phyloP scores from a whole-genome alignment of 1,140 invertebrate genomes.

The Bombus ignitus region DNA sequence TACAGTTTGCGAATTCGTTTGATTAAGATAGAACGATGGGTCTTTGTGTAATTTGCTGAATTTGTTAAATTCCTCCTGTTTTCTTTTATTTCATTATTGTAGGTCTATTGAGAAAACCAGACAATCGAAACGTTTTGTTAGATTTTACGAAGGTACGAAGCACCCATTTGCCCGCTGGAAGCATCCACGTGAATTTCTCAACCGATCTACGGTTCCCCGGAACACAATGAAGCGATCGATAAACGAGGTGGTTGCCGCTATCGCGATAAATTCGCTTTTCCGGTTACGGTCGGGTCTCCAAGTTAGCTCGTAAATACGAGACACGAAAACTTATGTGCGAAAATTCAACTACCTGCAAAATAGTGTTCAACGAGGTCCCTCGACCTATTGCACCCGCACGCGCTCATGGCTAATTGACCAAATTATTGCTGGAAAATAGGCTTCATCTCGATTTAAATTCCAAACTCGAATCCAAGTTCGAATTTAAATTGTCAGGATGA shows the following conservation, averaged over 20 bases:
- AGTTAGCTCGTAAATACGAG: constrained; percentile 10
- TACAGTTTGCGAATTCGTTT: background rate
- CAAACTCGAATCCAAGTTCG: no score
- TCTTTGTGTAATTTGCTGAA: background rate
- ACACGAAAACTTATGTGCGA: background rate
- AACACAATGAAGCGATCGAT: constrained; percentile 13
- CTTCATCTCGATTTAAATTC: no score
- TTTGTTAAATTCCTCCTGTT: background rate
- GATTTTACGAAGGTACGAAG: background rate
- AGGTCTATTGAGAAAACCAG: background rate
- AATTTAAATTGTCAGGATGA: no score
- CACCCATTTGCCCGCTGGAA: background rate
- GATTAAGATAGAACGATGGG: no score
- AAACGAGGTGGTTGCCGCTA: background rate
- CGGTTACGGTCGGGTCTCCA: background rate
- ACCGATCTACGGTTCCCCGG: no score
- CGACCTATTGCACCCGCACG: background rate
- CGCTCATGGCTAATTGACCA: constrained; percentile 32
- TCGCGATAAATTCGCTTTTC: constrained; percentile 13
- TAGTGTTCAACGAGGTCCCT: no score
- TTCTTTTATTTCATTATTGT: background rate
- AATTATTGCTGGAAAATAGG: no score
- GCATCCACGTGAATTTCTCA: background rate
- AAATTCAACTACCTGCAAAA: constrained; percentile 18
- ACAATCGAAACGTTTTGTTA: background rate